Base-by-base conservation (phyloP, 2,888 invertebrate genomes). In the Azorinus chamasolen region DNA sequence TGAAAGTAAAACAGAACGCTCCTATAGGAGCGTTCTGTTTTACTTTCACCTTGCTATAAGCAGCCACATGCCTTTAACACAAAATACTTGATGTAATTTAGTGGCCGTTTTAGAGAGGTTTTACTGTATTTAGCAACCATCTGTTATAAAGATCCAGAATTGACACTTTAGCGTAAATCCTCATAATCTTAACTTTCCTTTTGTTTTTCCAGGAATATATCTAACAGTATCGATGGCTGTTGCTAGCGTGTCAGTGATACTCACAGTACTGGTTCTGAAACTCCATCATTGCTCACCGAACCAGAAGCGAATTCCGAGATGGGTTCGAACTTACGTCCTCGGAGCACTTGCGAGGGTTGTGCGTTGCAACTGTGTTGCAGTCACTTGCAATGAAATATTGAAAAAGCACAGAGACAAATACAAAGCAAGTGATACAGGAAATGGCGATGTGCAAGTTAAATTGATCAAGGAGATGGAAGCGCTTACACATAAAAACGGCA, bases 191-290 rank as follows among this genome's bases (percentile, higher is more conserved):
- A 45, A 4, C 4, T 45, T 45, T 20, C 14, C 45, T n/a, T 8
- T 59, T 83, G 14, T 87, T n/a, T n/a, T n/a, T n/a, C n/a, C n/a
- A 94, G 94, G 94, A 70, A 94, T 95, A 64, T 95, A 95, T 88
- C 88, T 95, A 79, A 95, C 95, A 3, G 93, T 94, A 14, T 94
- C 95, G 37, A 95, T 95, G 95, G 94, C 94, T 39, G 93, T 95
- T 86, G 94, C 95, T 18, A 94, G 94, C 41, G 93, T 94, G 43
- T 94, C 94, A 12, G 94, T 94, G 72, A 94, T 94, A 73, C 93
- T 94, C 91, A 94, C 94, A 10, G 94, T 94, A 27, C 92, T 94
- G 66, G 95, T 95, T 5, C 91, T 95, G 16, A 95, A 95, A 88
- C 94, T 95, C 64, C 95, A 95, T 84, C 94, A 95, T 88, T 92